These are phyloP conservation scores for Cololabis saira DNA, from an alignment of 2,113 vertebrate species.

Conservation along the genomic window DNA sequence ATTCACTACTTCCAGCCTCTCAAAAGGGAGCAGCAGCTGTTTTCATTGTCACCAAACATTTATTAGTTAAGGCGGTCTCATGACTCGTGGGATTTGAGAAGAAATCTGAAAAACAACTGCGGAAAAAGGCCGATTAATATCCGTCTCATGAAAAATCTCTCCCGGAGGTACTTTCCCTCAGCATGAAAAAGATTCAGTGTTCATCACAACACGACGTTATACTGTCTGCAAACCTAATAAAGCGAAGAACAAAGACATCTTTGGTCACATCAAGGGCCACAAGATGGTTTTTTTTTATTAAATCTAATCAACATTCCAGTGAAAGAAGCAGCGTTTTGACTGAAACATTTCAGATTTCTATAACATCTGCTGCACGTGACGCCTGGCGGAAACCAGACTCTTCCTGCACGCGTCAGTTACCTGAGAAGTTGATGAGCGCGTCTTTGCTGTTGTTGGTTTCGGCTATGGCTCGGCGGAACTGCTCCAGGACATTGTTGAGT, in stretches of 20 bases:
- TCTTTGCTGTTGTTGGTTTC: slow-evolving; percentile 93
- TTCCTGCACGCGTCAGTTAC: slow-evolving; percentile 43
- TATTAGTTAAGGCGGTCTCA: background rate
- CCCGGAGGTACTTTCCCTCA: background rate
- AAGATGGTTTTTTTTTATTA: too few relatives aligned
- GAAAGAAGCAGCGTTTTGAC: too few relatives aligned
- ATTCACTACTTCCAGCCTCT: too few relatives aligned
- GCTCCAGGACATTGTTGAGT: slow-evolving; percentile 92
- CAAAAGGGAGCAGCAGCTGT: too few relatives aligned
- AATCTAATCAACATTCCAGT: too few relatives aligned
- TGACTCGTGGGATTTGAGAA: background rate
- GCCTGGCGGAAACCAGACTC: background rate
- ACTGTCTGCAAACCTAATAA: background rate
- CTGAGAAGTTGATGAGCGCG: slow-evolving; percentile 90
- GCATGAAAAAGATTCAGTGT: background rate
- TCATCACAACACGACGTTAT: background rate
- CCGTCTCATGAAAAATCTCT: too few relatives aligned
- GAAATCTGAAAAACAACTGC: background rate
- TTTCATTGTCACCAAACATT: too few relatives aligned
- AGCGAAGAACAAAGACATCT: background rate
- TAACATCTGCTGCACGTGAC: background rate
- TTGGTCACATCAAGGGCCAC: background rate
- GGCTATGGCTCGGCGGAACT: slow-evolving; percentile 90
- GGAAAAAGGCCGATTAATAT: too few relatives aligned
- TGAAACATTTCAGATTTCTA: background rate